Evolutionary conservation across 2,797 vertebrate species (phyloP).

Genomic region (Dallia pectoralis): DNA sequence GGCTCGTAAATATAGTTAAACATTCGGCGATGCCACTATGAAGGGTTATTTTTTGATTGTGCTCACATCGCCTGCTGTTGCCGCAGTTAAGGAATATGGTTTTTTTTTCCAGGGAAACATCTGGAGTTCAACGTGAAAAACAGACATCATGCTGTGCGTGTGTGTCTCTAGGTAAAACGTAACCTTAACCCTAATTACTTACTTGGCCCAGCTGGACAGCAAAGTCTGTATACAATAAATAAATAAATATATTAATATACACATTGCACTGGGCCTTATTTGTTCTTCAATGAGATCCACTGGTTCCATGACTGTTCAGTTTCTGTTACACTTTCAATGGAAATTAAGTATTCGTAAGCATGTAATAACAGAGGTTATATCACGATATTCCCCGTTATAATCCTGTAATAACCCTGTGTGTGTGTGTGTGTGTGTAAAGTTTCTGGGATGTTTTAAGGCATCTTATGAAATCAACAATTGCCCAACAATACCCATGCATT

Average conservation of each 20-base stretch:
- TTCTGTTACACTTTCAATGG: too few relatives aligned
- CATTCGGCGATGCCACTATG: constrained; percentile 50
- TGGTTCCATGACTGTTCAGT: too few relatives aligned
- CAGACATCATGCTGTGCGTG: constrained; percentile 42
- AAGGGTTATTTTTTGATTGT: constrained; percentile 58
- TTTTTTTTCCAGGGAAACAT: constrained; percentile 46
- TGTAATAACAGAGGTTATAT: neutral
- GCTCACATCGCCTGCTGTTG: constrained; percentile 45
- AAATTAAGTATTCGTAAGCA: neutral
- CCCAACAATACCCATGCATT: too few relatives aligned
- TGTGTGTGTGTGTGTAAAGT: too few relatives aligned
- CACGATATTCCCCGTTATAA: too few relatives aligned
- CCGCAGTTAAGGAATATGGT: constrained; percentile 55
- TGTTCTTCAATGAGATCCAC: constrained; percentile 21
- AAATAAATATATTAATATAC: too few relatives aligned
- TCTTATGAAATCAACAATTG: too few relatives aligned
- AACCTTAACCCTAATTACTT: constrained; percentile 37
- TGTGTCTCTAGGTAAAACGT: constrained; percentile 41
- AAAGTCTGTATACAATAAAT: constrained; percentile 39
- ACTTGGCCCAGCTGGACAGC: neutral
- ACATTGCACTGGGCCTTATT: too few relatives aligned
- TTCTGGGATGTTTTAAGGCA: too few relatives aligned
- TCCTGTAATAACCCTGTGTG: too few relatives aligned
- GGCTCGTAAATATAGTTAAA: constrained; percentile 49
- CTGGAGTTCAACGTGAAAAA: constrained; percentile 49